Conservation (phyloP, 2,113 vertebrate species). For the Xerus inauris region DNA sequence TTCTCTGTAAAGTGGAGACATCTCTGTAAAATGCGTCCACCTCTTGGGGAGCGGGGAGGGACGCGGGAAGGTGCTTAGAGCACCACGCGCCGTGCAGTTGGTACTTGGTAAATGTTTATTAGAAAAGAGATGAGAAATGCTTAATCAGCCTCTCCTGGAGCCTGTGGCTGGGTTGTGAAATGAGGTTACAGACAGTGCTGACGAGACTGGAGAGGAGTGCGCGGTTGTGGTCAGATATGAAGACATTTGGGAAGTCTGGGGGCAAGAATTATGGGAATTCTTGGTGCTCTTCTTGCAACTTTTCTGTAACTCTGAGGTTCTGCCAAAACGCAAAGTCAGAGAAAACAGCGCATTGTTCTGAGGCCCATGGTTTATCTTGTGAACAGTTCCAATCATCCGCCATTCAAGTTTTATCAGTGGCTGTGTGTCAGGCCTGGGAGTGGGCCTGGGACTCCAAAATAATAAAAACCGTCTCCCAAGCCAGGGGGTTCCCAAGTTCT, state of each 20-base stretch:
- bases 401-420: not conserved
- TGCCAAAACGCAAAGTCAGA: not conserved
- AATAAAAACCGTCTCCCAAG: not conserved
- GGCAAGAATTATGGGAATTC: not conserved
- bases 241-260: not conserved
- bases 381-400: not conserved
- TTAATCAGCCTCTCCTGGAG: too few relatives aligned
- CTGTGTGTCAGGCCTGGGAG: not conserved
- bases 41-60: too few relatives aligned
- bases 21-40: too few relatives aligned
- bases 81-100: accelerated
- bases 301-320: constrained; percentile 32
- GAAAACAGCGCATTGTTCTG: not conserved
- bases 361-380: not conserved
- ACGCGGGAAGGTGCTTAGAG: not conserved
- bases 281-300: not conserved
- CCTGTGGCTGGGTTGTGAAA: not conserved
- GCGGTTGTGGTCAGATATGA: not conserved
- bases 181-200: not conserved
- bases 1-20: not conserved
- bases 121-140: not conserved
- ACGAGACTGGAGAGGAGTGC: not conserved
- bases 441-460: not conserved
- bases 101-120: not conserved
- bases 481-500: not conserved